A percentile compares a stretch with the other conserved stretches of the same genome.
phyloP scores from a whole-genome alignment of 1,140 invertebrate species.

The Drosophila setifemur region DNA sequence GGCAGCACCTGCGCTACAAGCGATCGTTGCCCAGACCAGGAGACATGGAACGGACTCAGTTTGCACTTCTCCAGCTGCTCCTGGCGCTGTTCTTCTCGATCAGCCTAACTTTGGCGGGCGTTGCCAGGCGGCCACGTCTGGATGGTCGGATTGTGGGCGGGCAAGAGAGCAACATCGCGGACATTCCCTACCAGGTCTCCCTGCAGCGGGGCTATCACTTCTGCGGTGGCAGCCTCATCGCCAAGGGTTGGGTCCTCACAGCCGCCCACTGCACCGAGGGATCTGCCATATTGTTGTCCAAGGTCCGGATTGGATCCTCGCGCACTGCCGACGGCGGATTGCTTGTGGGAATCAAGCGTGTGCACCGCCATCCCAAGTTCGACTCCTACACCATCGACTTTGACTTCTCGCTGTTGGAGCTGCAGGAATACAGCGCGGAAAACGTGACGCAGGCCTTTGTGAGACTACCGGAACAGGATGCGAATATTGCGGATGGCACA shows the following conservation, averaged over 20 bases:
- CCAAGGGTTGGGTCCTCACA: conserved; percentile 82
- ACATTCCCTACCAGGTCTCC: conserved; percentile 83
- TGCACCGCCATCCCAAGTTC: conserved; percentile 76
- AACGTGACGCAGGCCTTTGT: conserved; percentile 40
- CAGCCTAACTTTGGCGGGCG: not conserved
- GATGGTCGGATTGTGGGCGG: conserved; percentile 83
- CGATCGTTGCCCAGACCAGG: not conserved
- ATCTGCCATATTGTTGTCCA: conserved; percentile 8
- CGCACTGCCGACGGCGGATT: conserved; percentile 53
- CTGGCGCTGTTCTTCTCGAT: not conserved
- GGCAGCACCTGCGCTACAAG: not conserved
- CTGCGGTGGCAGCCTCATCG: conserved; percentile 88
- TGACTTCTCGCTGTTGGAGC: conserved; percentile 72
- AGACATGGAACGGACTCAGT: conserved; percentile 21
- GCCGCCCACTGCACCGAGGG: conserved; percentile 84
- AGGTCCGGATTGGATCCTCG: conserved; percentile 67
- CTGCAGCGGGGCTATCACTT: conserved; percentile 76
- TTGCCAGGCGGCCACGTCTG: conserved; percentile 21
- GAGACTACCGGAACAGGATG: conserved; percentile 47
- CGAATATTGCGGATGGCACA: conserved; percentile 54
- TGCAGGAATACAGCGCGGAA: conserved; percentile 38
- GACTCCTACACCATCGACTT: conserved; percentile 65
- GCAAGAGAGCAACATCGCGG: conserved; percentile 63
- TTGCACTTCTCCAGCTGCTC: conserved; percentile 3
- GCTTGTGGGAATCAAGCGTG: conserved; percentile 50